phyloP scores from a whole-genome alignment of 1,140 invertebrate genomes.

The Neodiprion virginianus region DNA sequence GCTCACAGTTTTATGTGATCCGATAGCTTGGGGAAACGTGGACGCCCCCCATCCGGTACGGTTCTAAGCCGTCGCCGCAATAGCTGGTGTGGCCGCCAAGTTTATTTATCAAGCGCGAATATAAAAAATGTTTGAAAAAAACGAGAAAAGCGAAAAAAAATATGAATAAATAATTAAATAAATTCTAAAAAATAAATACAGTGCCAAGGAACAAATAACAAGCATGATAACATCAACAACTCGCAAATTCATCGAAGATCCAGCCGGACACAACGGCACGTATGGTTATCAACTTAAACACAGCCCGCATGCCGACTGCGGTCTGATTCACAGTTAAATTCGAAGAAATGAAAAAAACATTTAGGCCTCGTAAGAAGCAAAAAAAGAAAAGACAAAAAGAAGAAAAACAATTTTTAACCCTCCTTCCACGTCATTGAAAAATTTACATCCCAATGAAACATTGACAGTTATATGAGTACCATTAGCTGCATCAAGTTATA shows the following conservation, averaged over 20 bases:
- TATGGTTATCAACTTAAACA: neutral
- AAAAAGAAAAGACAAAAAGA: slow-evolving; percentile 14
- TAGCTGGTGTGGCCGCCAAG: slow-evolving; percentile 35
- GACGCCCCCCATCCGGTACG: slow-evolving; percentile 23
- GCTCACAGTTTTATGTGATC: slow-evolving; percentile 56
- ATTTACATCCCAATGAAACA: too few species aligned
- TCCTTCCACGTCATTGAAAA: too few species aligned
- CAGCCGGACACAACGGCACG: neutral
- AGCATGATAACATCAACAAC: neutral
- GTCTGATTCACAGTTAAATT: neutral
- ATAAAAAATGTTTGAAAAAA: slow-evolving; percentile 40
- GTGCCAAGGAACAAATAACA: slow-evolving; percentile 42
- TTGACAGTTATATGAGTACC: too few species aligned
- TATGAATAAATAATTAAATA: slow-evolving; percentile 19
- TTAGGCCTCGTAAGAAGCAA: neutral
- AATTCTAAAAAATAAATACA: slow-evolving; percentile 31
- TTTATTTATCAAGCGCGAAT: slow-evolving; percentile 61
- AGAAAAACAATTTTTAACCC: too few species aligned
- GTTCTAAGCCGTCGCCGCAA: slow-evolving; percentile 24
- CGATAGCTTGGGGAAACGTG: slow-evolving; percentile 23
- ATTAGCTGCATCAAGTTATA: neutral
- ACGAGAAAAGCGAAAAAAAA: slow-evolving; percentile 1
- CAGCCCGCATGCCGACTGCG: neutral
- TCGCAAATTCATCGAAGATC: neutral
- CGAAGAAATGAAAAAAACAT: neutral